Percentiles rank a stretch among this genome's conserved stretches.
These are phyloP conservation scores for Diachasmimorpha longicaudata DNA, from an alignment of 1,140 invertebrate species.

Conservation along the genomic window DNA sequence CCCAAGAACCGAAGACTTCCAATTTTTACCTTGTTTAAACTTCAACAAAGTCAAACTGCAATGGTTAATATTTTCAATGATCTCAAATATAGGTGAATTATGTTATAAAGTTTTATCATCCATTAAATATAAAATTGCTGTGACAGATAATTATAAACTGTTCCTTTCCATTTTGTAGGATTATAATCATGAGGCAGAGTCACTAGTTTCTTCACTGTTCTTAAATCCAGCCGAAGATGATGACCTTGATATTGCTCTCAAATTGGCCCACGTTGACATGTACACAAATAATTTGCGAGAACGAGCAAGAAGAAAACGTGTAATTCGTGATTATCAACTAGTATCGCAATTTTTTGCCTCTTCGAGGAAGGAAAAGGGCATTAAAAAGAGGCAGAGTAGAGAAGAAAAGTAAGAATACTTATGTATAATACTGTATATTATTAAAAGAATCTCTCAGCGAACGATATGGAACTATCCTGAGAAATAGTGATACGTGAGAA, in stretches of 20 bases:
- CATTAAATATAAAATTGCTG: too few species aligned
- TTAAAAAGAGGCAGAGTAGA: conserved; percentile 72
- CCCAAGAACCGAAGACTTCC: too few species aligned
- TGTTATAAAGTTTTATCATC: too few species aligned
- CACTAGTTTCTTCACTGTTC: conserved; percentile 82
- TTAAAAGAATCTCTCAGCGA: neutral
- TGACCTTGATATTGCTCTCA: conserved; percentile 81
- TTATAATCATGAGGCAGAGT: conserved; percentile 91
- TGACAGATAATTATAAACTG: neutral
- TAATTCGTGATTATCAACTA: conserved; percentile 86
- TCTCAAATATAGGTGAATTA: too few species aligned
- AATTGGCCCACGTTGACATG: conserved; percentile 79
- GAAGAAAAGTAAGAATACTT: conserved; percentile 71
- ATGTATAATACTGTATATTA: neutral
- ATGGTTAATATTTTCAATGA: too few species aligned
- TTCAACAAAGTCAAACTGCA: too few species aligned
- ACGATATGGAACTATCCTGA: too few species aligned
- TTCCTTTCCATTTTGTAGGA: conserved; percentile 66
- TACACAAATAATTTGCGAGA: conserved; percentile 86
- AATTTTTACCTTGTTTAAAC: too few species aligned
- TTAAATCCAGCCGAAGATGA: conserved; percentile 82
- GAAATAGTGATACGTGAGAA: too few species aligned
- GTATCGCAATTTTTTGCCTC: conserved; percentile 78
- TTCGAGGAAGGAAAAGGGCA: conserved; percentile 63
- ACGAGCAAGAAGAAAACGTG: conserved; percentile 83